Conservation (phyloP, 37 sponge, comb jelly and placozoan genomes). For the Cliona cf. orientalis region DNA sequence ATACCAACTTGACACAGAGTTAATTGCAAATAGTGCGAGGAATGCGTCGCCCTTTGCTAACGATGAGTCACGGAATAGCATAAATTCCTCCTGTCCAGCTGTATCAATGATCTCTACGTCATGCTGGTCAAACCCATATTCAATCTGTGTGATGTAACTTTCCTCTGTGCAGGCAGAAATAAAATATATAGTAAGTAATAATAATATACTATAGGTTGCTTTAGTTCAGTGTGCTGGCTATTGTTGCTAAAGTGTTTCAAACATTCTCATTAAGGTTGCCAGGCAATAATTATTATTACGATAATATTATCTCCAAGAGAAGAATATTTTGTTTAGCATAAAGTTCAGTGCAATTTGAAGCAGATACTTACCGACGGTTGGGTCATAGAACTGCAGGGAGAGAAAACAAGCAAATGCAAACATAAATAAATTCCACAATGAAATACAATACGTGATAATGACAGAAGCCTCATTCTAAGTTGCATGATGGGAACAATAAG, state of each 20-base stretch:
- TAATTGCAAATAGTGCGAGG: conserved; percentile 84
- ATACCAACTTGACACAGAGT: conserved; percentile 72
- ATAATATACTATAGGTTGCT: background rate
- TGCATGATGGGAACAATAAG: too few species aligned
- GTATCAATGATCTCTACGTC: conserved; percentile 93
- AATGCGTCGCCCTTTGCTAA: conserved; percentile 87
- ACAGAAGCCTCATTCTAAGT: too few species aligned
- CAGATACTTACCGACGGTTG: conserved; percentile 85
- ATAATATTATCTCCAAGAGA: background rate
- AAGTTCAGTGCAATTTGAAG: too few species aligned
- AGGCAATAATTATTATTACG: background rate
- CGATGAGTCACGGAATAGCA: conserved; percentile 78
- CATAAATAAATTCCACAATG: too few species aligned
- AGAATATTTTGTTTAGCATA: background rate
- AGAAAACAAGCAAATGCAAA: too few species aligned
- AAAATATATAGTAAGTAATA: background rate
- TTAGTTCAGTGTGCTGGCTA: too few species aligned
- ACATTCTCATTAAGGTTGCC: background rate
- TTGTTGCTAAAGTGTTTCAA: too few species aligned
- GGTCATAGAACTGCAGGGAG: conserved; percentile 78
- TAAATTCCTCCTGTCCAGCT: conserved; percentile 93
- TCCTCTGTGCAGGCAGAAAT: conserved; percentile 61
- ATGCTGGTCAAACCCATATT: conserved; percentile 71
- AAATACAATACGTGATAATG: too few species aligned
- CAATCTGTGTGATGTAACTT: conserved; percentile 81